Evolutionary conservation across 2,888 invertebrate genomes (phyloP), one percentile per base, ranked within the genome.

Genomic region (Nomada hirtipes): DNA sequence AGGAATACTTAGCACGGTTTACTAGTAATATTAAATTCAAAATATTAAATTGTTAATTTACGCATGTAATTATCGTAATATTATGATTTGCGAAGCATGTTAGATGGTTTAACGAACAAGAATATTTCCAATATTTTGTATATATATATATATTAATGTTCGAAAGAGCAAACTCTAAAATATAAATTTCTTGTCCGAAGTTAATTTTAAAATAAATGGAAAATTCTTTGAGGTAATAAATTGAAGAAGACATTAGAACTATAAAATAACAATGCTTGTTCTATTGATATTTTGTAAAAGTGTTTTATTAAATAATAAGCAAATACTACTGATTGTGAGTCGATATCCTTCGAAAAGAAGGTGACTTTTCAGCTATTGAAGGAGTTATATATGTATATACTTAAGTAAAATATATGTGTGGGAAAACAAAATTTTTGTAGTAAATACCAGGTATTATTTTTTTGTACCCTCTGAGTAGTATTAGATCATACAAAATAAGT

Each of bases 401-500:
- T 76, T 67, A 65, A 77, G 26, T 67, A 57, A 50, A 50, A 50
- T 13, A 15, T 63, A 50, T 68, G 57, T 68, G 57, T 57, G 36
- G 53, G 50, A 73, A 76, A 60, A 68, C 44, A 63, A 50, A 63
- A 23, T 29, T 61, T 61, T 79, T 70, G n/a, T 76, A 68, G 52
- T 79, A 86, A 82, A 79, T 76, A 60, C 55, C 77, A 44, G 88
- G 70, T 75, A 65, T 68, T 57, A 44, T 15, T 10, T 42, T 70
- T 70, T 75, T 75, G 23, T 9, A 42, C 55, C 63, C 67, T 75
- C 57, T 76, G 57, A 74, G 60, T 60, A 76, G 60, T 47, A 47
- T 47, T 55, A 76, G 73, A 75, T 83, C 77, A 87, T 52, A 67
- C 60, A 70, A 82, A 44, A 78, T 78, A 86, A 82, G 36, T 86